Percentiles rank a stretch among this genome's conserved stretches.
These are phyloP conservation scores for Boleophthalmus pectinirostris DNA, from an alignment of 2,113 vertebrate species.

Conservation along the genomic window DNA sequence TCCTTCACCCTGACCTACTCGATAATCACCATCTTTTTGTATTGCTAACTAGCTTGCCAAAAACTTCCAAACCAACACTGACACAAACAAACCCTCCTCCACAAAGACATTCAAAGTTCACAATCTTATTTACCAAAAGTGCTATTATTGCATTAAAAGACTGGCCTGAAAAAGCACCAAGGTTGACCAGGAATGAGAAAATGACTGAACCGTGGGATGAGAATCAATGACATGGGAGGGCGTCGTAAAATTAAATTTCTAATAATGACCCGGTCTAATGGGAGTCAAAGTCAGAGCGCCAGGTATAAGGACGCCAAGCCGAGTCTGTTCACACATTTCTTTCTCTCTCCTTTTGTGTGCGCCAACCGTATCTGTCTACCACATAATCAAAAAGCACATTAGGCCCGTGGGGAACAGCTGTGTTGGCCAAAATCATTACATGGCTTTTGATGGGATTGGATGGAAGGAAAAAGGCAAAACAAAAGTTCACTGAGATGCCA, in stretches of 20 bases:
- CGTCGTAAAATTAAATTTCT: constrained; percentile 69
- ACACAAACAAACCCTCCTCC: not conserved
- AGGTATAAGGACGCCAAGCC: constrained; percentile 54
- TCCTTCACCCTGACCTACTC: not conserved
- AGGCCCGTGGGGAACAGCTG: constrained; percentile 65
- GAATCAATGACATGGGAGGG: constrained; percentile 70
- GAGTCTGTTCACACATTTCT: constrained; percentile 43
- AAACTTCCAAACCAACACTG: not conserved
- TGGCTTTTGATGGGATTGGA: constrained; percentile 56
- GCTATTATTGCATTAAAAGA: constrained; percentile 31
- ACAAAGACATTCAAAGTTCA: constrained; percentile 12
- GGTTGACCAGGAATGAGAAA: constrained; percentile 43
- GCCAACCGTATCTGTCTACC: constrained; percentile 33
- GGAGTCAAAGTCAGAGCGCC: constrained; percentile 64
- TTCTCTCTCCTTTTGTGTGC: constrained; percentile 11
- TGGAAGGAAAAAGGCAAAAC: constrained; percentile 21
- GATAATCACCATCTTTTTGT: not conserved
- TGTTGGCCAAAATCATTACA: constrained; percentile 58
- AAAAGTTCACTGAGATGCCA: constrained; percentile 25
- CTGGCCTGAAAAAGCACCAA: constrained; percentile 38
- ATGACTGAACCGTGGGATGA: constrained; percentile 42
- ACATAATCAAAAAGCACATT: constrained; percentile 61
- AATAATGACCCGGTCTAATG: constrained; percentile 69
- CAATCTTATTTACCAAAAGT: constrained; percentile 21
- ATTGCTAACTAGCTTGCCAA: not conserved